A percentile compares a stretch with the other conserved stretches of the same genome.
phyloP scores from a whole-genome alignment of 2,797 vertebrate species.

The Lagorchestes hirsutus region DNA sequence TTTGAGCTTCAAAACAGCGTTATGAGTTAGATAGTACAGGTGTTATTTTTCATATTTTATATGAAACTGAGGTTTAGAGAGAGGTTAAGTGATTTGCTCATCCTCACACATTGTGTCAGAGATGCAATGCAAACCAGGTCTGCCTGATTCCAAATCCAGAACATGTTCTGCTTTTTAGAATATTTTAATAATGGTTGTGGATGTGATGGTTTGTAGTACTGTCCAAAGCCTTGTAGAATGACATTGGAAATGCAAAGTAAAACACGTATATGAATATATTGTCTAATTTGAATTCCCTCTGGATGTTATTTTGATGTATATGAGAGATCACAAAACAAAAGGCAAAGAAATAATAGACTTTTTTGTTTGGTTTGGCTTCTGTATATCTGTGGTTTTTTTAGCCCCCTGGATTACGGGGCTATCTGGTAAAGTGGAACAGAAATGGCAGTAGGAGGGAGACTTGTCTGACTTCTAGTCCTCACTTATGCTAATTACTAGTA shows the following conservation, averaged over 20 bases:
- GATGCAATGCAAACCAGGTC: background rate
- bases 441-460: background rate
- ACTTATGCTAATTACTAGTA: background rate
- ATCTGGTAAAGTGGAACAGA: background rate
- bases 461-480: background rate
- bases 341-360: background rate
- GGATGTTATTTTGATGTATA: constrained; percentile 4
- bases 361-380: background rate
- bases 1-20: background rate
- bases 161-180: background rate
- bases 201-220: background rate
- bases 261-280: background rate
- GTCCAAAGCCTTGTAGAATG: background rate
- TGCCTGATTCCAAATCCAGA: background rate
- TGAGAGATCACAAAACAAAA: background rate
- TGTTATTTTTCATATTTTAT: background rate
- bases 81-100: background rate
- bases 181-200: background rate
- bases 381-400: background rate
- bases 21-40: background rate
- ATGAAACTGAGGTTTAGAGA: background rate
- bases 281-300: background rate
- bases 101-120: background rate
- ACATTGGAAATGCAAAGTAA: constrained; percentile 16
- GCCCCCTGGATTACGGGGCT: background rate